Base-by-base conservation (phyloP, 64 coral and sea anemone genomes). In the Montipora efflorescens region DNA sequence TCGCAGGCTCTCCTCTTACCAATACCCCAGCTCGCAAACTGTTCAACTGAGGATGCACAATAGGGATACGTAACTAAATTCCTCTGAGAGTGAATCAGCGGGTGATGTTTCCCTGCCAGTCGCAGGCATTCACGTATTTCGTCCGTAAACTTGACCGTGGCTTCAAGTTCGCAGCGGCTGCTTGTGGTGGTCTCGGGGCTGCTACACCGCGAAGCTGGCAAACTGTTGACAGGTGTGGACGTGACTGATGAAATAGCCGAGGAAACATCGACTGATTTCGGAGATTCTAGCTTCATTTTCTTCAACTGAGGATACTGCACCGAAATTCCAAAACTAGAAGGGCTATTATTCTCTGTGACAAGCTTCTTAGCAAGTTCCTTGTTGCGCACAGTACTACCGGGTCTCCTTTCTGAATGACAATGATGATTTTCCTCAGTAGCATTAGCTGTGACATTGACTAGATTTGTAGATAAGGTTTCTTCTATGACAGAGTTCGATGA, bases 1-100 rank as follows among this genome's bases (percentile, higher is more conserved):
- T 99, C 98, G 9, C 89, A 90, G 11, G 98, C 98, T 87, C 95
- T 87, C 18, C 90, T 95, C 87, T 99, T 99, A 4, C 92, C 95
- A 48, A 95, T 48, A 46, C 89, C 94, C 98, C 98, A 99, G 5
- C 81, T 64, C 45, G 90, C 44, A 75, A 90, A 99, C 45, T 99
- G 70, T 25, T 95, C 81, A 1, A 92, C 52, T 74, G 88, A 80
- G 57, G 78, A 66, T 7, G 98, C 92, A 87, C 83, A 89, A 59
- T 94, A 99, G 5, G 92, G 88, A 44, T 81, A 79, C 20, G 68
- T 75, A 4, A 36, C 59, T 9, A 94, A 64, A 10, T 92, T 91
- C 87, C 89, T 91, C 14, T 87, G 79, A 76, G 95, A 45, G 3
- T 84, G 48, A 87, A 96, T 92, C 28, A 99, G 51, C 45, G 95